A percentile compares a stretch with the other conserved stretches of the same genome.
These are phyloP conservation scores for Cheilosia grossa DNA, from an alignment of 2,888 invertebrate species.

Conservation along the genomic window DNA sequence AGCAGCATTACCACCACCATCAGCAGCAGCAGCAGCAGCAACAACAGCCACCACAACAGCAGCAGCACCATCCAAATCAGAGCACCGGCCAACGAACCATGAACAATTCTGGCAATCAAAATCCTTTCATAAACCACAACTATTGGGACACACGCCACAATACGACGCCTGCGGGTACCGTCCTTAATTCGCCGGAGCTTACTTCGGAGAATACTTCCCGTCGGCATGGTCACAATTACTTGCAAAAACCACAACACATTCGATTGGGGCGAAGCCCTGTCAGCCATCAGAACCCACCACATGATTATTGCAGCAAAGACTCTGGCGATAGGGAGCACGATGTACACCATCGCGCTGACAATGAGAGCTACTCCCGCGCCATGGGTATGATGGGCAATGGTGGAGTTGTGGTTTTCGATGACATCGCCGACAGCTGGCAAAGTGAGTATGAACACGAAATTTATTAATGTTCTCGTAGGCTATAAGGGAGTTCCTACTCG, in stretches of 20 bases:
- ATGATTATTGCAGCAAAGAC: slow-evolving; percentile 55
- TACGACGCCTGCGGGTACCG: slow-evolving; percentile 78
- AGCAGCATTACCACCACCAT: slow-evolving; percentile 74
- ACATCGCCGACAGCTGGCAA: slow-evolving; percentile 93
- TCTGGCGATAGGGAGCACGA: slow-evolving; percentile 37
- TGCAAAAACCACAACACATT: slow-evolving; percentile 78
- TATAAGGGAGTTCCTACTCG: not conserved
- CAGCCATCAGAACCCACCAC: slow-evolving; percentile 75
- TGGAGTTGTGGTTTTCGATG: slow-evolving; percentile 92
- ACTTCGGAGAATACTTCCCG: slow-evolving; percentile 76
- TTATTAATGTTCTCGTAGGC: not conserved
- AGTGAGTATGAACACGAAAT: slow-evolving; percentile 81
- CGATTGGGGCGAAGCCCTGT: slow-evolving; percentile 80
- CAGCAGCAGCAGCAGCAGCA: slow-evolving; percentile 70
- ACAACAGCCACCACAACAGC: slow-evolving; percentile 65
- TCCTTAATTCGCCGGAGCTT: slow-evolving; percentile 81
- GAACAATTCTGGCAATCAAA: slow-evolving; percentile 77
- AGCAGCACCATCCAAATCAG: slow-evolving; percentile 19
- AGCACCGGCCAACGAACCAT: slow-evolving; percentile 41
- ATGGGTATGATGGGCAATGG: slow-evolving; percentile 87
- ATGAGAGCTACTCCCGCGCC: slow-evolving; percentile 44
- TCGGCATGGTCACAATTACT: slow-evolving; percentile 72
- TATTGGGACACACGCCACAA: slow-evolving; percentile 81
- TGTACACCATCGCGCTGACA: slow-evolving; percentile 56
- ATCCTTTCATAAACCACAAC: slow-evolving; percentile 81